A percentile compares a stretch with the other conserved stretches of the same genome.
phyloP scores from a whole-genome alignment of 2,888 invertebrate species.

The Tortrix viridana region DNA sequence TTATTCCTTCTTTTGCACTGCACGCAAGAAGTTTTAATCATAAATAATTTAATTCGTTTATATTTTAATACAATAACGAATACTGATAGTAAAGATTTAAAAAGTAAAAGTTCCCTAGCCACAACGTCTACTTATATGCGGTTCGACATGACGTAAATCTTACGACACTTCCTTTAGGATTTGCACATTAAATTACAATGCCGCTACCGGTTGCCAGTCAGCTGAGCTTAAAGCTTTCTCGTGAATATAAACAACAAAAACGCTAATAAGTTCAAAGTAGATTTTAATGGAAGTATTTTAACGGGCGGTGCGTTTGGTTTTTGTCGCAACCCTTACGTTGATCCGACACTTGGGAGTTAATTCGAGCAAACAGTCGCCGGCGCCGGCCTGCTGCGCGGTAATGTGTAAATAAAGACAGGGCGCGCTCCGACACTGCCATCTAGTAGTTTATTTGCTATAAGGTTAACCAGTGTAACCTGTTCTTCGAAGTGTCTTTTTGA shows the following conservation, averaged over 20 bases:
- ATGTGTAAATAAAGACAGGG: constrained; percentile 74
- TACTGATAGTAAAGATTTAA: constrained; percentile 3
- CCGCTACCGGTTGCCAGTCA: constrained; percentile 2
- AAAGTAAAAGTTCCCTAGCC: constrained; percentile 20
- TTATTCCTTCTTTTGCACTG: constrained; percentile 61
- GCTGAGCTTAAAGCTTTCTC: constrained; percentile 17
- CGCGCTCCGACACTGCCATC: constrained; percentile 41
- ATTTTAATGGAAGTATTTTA: constrained; percentile 40
- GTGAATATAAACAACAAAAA: constrained; percentile 28
- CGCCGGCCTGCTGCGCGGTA: constrained; percentile 44
- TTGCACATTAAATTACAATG: constrained; percentile 13
- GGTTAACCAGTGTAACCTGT: constrained; percentile 31
- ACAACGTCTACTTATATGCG: constrained; percentile 14
- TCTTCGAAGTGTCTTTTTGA: constrained; percentile 19
- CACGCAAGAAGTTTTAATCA: constrained; percentile 45
- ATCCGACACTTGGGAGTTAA: constrained; percentile 57
- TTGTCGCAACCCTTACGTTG: constrained; percentile 50
- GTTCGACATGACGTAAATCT: constrained; percentile 19
- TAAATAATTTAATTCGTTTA: constrained; percentile 10
- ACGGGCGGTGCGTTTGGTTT: constrained; percentile 41
- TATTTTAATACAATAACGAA: constrained; percentile 4
- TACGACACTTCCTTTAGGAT: constrained; percentile 27
- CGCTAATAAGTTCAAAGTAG: constrained; percentile 37
- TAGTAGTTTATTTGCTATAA: constrained; percentile 36
- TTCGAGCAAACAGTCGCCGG: constrained; percentile 54